Percentiles rank a stretch among this genome's conserved stretches.
Conservation (phyloP, 2,797 vertebrate genomes). For the Enteromius fasciolatus region DNA sequence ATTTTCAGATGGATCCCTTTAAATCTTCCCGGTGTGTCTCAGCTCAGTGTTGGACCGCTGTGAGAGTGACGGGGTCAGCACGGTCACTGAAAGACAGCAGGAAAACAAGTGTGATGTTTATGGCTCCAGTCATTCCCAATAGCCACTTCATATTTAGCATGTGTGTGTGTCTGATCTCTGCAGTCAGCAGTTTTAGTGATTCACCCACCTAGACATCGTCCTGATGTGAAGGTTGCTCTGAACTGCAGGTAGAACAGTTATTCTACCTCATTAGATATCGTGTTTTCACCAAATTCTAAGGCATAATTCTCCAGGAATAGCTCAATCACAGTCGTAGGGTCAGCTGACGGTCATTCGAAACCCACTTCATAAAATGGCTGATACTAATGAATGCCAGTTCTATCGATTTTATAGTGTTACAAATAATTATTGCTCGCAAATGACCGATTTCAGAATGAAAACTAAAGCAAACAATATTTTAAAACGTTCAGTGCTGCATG, state of each 20-base stretch:
- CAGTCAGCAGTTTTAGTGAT: neutral
- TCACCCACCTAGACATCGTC: neutral
- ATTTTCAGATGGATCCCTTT: neutral
- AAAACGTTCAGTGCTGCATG: too few species aligned
- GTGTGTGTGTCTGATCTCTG: neutral
- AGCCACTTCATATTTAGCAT: neutral
- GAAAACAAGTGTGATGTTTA: constrained; percentile 62
- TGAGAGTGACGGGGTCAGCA: constrained; percentile 64
- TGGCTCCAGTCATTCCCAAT: neutral
- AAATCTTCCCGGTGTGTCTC: neutral
- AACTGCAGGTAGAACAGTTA: neutral
- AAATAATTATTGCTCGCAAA: neutral
- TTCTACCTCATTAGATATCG: neutral
- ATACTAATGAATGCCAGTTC: neutral
- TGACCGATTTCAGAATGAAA: neutral
- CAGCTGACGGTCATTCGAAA: neutral
- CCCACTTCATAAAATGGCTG: neutral
- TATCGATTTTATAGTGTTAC: neutral
- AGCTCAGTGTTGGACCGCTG: constrained; percentile 6
- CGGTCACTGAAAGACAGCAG: constrained; percentile 58
- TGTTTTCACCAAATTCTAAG: neutral
- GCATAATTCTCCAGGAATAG: too few species aligned
- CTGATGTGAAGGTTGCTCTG: neutral
- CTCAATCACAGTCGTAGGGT: neutral
- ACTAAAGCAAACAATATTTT: neutral